Conservation (phyloP, 2,113 vertebrate species). For the Gymnocephalus cernua region DNA sequence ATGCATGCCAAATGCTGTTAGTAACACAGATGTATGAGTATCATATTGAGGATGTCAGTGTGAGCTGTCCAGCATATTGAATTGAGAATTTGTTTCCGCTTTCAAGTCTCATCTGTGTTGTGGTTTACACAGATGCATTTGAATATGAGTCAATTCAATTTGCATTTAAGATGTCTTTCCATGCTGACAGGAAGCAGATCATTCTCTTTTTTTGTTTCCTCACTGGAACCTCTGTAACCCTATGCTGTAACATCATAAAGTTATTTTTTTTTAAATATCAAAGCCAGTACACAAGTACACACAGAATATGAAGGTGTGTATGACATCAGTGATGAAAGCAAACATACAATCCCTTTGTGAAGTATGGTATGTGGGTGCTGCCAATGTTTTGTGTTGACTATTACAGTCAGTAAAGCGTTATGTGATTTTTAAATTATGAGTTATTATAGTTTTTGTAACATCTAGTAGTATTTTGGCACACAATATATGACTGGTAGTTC, state of each 20-base stretch:
- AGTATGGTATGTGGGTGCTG: not conserved
- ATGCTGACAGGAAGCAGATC: slow-evolving; percentile 23
- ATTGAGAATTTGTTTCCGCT: slow-evolving; percentile 56
- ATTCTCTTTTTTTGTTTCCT: slow-evolving; percentile 30
- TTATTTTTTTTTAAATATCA: slow-evolving; percentile 15
- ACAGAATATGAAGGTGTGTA: slow-evolving; percentile 12
- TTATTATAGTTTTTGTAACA: not conserved
- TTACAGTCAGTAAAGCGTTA: not conserved
- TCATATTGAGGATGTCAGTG: slow-evolving; percentile 62
- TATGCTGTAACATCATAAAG: slow-evolving; percentile 13
- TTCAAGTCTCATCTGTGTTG: slow-evolving; percentile 62
- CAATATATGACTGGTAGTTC: not conserved
- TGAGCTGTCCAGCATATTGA: slow-evolving; percentile 57
- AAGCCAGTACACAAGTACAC: slow-evolving; percentile 2
- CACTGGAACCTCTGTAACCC: slow-evolving; percentile 10
- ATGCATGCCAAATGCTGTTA: slow-evolving; percentile 60
- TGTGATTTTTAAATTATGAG: slow-evolving; percentile 7
- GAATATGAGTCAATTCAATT: slow-evolving; percentile 62
- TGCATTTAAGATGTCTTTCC: slow-evolving; percentile 58
- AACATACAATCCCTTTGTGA: slow-evolving; percentile 10
- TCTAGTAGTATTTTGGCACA: not conserved
- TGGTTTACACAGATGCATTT: slow-evolving; percentile 55
- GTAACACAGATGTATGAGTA: slow-evolving; percentile 59
- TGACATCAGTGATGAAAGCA: slow-evolving; percentile 33
- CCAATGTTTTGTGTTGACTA: slow-evolving; percentile 15